Evolutionary conservation across 2,888 invertebrate species (phyloP), one percentile per base, ranked within the genome.

Genomic region (Dendrolimus pini): DNA sequence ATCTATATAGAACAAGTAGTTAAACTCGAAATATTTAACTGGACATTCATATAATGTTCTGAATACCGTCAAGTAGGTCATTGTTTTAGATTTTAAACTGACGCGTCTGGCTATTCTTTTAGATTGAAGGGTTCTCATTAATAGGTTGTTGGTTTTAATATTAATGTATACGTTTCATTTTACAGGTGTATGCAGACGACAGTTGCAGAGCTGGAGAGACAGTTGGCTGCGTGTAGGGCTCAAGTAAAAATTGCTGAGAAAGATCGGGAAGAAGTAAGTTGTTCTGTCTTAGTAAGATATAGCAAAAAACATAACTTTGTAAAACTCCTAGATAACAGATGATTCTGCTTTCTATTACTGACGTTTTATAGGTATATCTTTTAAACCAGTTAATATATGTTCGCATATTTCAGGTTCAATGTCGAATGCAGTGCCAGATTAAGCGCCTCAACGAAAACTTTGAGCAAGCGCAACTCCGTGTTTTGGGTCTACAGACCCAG

Each of bases 351-450:
- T 30, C 6, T 3, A 30, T 30, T 30, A 30, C 3, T 30, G 30
- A 30, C 30, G 30, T 6, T 30, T 30, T 6, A 30, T 30, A 30
- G 6, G 30, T 6, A 30, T 3, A 30, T 30, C 30, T 6, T 30
- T 30, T 30, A 30, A 6, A 30, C 30, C 30, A 3, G 6, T 30
- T 30, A 30, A 30, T 30, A 30, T 30, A 30, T 30, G 6, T 30
- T 30, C 6, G 30, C 30, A 30, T 54, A 60, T 65, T 60, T 58
- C 88, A 89, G 93, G 88, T 94, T 53, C 91, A 94, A 68, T 91
- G 92, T 66, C 94, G 94, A 66, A 94, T 95, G 94, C 93, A 94
- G 68, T 92, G 93, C 66, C 94, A 95, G 78, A 94, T 95, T 59
- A 92, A 92, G 65, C 93, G 94, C 53, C 74, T 95, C 67, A 94